phyloP scores from a whole-genome alignment of 2,113 vertebrate genomes.

The Alouatta palliata region DNA sequence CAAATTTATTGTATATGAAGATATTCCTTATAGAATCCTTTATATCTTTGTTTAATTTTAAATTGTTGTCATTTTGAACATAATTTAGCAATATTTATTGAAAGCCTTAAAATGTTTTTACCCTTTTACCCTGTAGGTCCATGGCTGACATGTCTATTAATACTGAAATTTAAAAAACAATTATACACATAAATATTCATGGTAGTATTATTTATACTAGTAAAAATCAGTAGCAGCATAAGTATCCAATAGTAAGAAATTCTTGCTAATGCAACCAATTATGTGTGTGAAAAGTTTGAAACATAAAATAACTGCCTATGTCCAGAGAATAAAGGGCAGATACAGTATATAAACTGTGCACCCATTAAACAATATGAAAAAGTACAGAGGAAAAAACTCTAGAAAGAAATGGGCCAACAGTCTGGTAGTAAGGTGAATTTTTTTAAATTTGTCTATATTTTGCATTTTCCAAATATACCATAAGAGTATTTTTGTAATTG shows the following conservation, averaged over 20 bases:
- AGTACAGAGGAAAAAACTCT: neutral
- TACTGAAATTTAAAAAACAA: slow-evolving; percentile 29
- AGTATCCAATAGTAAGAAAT: neutral
- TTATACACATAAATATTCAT: neutral
- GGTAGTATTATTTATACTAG: neutral
- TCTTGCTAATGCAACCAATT: neutral
- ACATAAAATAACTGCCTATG: neutral
- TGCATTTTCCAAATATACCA: slow-evolving; percentile 11
- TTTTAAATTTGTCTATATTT: neutral
- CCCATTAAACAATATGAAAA: neutral
- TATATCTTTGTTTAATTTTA: neutral
- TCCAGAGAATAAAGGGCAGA: neutral
- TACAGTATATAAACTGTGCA: neutral
- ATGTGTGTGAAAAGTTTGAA: neutral
- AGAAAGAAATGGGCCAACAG: neutral
- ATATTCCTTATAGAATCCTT: neutral
- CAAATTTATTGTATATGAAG: neutral
- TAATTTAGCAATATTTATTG: slow-evolving; percentile 25
- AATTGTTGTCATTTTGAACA: neutral
- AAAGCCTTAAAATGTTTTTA: neutral
- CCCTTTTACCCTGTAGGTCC: neutral
- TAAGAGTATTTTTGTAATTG: neutral
- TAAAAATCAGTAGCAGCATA: slow-evolving; percentile 14
- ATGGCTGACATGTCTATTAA: neutral
- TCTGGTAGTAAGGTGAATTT: neutral